Base-by-base conservation (phyloP, 1,140 invertebrate genomes). In the Protaetia brevitarsis region DNA sequence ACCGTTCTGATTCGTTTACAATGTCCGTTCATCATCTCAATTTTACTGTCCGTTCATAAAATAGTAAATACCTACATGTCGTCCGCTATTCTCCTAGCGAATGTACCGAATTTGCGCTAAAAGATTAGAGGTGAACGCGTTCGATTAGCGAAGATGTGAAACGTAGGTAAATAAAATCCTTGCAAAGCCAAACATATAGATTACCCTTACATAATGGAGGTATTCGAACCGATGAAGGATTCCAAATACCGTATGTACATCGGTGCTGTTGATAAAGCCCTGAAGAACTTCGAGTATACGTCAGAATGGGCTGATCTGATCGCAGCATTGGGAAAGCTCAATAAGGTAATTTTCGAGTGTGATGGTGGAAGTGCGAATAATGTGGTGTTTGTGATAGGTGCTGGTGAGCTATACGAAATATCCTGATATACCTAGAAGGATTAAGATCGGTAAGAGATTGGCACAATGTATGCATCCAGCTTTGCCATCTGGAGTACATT, bases 281-380 rank as follows among this genome's bases (percentile, higher is more conserved):
- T 97, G 23, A 94, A 94, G 75, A 92, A 87, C 79, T 97, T 97
- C 83, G 95, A 97, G 75, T 94, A 91, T 72, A 95, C 94, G 19
- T 94, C 91, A 74, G 95, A 97, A 87, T 97, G 95, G 95, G 92
- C 95, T 66, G 95, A 97, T 82, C 82, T 97, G 23, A 97, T 97
- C 71, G 91, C 93, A 61, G 93, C 94, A 19, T 79, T 97, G 45
- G 92, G 90, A 67, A 97, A 97, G 84, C 82, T 97, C 13, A 95
- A 94, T 76, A 97, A 96, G 85, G 94, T 94, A 83, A 72, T 66
- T 51, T 23, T 10, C 6, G 3, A 16, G 13, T 7, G 6, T 19
- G 19, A 8, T 51, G 7, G 41, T 51, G 41, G 19, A 51, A 1
- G 19, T 51, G 67, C 3, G 1, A 37, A 37, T 23, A 23, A 51